Percentiles rank a stretch among this genome's conserved stretches.
Conservation (phyloP, 2,113 vertebrate genomes). For the Meriones unguiculatus region DNA sequence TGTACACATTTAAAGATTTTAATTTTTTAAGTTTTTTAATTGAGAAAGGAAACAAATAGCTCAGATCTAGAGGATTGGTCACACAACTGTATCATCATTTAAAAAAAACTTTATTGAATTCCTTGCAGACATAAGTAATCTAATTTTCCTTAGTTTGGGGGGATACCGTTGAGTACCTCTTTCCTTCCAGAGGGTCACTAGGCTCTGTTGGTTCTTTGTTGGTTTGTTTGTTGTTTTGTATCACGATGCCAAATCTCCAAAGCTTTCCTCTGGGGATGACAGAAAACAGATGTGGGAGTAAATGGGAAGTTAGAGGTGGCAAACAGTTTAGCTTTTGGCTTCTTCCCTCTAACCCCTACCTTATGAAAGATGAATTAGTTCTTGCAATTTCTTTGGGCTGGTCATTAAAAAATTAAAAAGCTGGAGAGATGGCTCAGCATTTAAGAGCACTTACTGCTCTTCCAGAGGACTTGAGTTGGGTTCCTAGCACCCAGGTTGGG, state of each 20-base stretch:
- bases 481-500: too few relatives aligned
- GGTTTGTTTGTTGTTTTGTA: neutral
- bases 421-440: neutral
- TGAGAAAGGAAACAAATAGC: neutral
- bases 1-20: neutral
- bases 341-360: neutral
- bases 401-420: neutral
- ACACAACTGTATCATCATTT: neutral
- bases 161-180: neutral
- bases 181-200: neutral
- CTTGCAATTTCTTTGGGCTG: neutral
- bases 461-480: neutral
- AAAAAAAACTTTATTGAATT: constrained; percentile 52
- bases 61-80: neutral
- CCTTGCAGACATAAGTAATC: neutral
- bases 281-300: neutral
- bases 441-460: neutral
- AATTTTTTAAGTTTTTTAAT: neutral
- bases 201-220: neutral
- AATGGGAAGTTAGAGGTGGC: constrained; percentile 9
- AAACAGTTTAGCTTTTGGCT: constrained; percentile 42
- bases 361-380: constrained; percentile 25
- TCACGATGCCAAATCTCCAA: neutral
- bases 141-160: neutral
- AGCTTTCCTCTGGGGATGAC: constrained; percentile 20